phyloP scores from a whole-genome alignment of 2,888 invertebrate genomes.

The Mesochorus sp. region DNA sequence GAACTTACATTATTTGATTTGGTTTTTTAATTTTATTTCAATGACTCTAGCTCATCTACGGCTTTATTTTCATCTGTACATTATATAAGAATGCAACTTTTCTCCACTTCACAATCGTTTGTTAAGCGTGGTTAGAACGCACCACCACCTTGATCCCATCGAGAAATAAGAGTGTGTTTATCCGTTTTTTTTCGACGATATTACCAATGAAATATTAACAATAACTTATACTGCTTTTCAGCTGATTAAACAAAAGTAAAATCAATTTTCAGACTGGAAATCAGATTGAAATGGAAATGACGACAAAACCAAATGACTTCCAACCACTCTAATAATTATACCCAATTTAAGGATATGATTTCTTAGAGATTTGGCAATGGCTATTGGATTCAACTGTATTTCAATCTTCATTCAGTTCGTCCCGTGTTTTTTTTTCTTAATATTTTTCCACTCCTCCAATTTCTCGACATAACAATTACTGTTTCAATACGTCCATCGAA shows the following conservation, averaged over 20 bases:
- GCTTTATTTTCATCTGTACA: background rate
- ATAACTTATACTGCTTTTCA: background rate
- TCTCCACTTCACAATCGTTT: slow-evolving; percentile 40
- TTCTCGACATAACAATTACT: too few species aligned
- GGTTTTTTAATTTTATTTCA: background rate
- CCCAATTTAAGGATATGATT: too few species aligned
- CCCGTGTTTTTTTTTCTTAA: too few species aligned
- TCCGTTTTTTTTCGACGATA: background rate
- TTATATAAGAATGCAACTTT: background rate
- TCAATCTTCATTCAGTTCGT: too few species aligned
- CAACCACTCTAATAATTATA: too few species aligned
- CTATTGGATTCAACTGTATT: too few species aligned
- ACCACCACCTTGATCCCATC: slow-evolving; percentile 14
- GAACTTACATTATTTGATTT: slow-evolving; percentile 20
- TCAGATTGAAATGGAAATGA: too few species aligned
- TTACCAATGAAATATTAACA: background rate
- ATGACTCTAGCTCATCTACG: background rate
- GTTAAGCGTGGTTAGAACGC: background rate
- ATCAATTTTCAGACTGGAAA: too few species aligned
- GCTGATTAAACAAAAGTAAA: background rate
- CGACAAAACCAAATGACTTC: too few species aligned
- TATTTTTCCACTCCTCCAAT: too few species aligned
- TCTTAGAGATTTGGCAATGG: too few species aligned
- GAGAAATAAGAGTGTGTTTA: background rate
- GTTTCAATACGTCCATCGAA: too few species aligned